These are phyloP conservation scores for Leucopsar rothschildi DNA, from an alignment of 2,113 vertebrate genomes.

Conservation along the genomic window DNA sequence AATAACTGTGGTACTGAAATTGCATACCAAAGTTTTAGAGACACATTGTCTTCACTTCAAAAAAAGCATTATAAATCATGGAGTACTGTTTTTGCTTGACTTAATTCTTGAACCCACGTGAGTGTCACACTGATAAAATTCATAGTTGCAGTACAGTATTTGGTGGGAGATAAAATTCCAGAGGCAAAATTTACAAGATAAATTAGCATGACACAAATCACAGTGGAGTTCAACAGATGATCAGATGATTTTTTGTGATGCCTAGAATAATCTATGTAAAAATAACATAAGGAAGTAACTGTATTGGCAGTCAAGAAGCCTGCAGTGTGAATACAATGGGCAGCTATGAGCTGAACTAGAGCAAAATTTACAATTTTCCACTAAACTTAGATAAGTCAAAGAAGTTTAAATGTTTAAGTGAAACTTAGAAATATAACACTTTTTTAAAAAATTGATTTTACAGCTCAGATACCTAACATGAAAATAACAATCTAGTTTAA, in stretches of 20 bases:
- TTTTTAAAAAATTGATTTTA: neutral
- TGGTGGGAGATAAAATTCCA: neutral
- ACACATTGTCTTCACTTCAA: neutral
- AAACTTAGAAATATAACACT: neutral
- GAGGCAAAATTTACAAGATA: neutral
- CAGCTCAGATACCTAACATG: neutral
- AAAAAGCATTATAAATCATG: fast-evolving
- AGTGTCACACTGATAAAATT: neutral
- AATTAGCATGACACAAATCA: neutral
- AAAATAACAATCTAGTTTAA: neutral
- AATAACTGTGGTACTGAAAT: neutral
- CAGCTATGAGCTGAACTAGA: neutral
- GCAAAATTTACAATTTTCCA: neutral
- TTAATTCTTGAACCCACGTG: neutral
- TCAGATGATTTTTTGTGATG: neutral
- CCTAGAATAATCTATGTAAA: neutral
- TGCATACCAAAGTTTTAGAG: neutral
- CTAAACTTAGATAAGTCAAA: neutral
- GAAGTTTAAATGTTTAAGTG: neutral
- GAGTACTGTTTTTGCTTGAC: neutral
- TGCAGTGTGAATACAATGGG: neutral
- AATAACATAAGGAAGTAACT: neutral
- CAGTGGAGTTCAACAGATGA: neutral
- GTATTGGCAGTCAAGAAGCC: neutral
- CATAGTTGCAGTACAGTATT: neutral